Base-by-base conservation (phyloP, 2,888 invertebrate species). In the Terebella lapidaria region DNA sequence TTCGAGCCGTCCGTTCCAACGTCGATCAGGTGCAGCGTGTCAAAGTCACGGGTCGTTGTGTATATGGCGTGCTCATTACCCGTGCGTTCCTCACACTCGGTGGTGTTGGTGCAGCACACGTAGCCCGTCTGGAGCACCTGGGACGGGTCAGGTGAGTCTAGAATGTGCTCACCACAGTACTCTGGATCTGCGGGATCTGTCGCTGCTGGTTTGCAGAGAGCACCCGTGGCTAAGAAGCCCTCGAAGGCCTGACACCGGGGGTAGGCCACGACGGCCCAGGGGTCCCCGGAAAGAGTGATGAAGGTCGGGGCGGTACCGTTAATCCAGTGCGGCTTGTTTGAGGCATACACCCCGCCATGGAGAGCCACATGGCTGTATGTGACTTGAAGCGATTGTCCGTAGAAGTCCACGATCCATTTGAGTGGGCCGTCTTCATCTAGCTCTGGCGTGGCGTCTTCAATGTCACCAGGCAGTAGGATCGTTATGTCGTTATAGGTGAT, bases 61-160 rank as follows among this genome's bases (percentile, higher is more conserved):
- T 61, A 65, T 54, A 65, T 60, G 51, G 65, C 63, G 29, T 47
- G 61, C 18, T 63, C 60, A 49, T 65, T 65, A 49, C 54, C 20
- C 15, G 22, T 46, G 1, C 51, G 42, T 20, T 20, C 28, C 4
- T 26, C 4, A 4, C 52, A 27, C 10, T 35, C 55, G 1, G 26
- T 46, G 28, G 46, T 54, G 4, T 30, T 35, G 18, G 42, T 26
- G 5, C 64, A 61, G 29, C 64, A 64, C 3, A 30, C 55, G 55
- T 56, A 64, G 2, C 24, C 53, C 42, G 28, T 42, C 26, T 62
- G 62, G 46, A 62, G 25, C 35, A 28, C 58, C 29, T 58, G 47
- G 4, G 20, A 2, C 1, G 45, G 52, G 3, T 25, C 27, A 2
- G 30, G 25, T 25, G 27, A n/a, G 24, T n/a, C 51, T 2, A 58